These are phyloP conservation scores for Tolypeutes matacus DNA, from an alignment of 2,797 vertebrate species.

Conservation along the genomic window DNA sequence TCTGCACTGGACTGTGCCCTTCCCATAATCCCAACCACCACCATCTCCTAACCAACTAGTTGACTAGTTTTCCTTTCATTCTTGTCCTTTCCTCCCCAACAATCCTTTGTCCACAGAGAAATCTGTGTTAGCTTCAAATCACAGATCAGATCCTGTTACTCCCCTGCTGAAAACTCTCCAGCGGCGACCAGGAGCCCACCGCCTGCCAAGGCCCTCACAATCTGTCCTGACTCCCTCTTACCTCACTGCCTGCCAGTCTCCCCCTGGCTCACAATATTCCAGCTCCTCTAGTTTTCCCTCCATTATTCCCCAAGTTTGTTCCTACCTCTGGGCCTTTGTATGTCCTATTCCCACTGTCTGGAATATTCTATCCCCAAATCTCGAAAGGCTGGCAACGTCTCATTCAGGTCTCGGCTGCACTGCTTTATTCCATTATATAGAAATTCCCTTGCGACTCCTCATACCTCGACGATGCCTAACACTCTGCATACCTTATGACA, in stretches of 20 bases:
- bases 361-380: background rate
- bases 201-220: fast-evolving
- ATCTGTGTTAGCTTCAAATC: too few species aligned
- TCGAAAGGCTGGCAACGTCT: background rate
- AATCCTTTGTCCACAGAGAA: background rate
- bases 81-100: background rate
- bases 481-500: background rate
- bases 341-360: background rate
- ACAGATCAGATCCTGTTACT: too few species aligned
- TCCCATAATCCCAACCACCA: background rate
- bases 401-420: background rate
- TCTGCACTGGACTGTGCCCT: background rate
- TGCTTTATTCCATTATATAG: too few species aligned
- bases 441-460: background rate
- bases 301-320: background rate
- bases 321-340: background rate
- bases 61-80: background rate
- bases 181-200: background rate
- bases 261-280: fast-evolving
- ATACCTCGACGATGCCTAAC: background rate
- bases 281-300: background rate
- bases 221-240: background rate
- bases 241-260: background rate
- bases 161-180: too few species aligned
- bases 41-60: background rate